Evolutionary conservation across 2,888 invertebrate species (phyloP).

Genomic region (Rosalia funebris): DNA sequence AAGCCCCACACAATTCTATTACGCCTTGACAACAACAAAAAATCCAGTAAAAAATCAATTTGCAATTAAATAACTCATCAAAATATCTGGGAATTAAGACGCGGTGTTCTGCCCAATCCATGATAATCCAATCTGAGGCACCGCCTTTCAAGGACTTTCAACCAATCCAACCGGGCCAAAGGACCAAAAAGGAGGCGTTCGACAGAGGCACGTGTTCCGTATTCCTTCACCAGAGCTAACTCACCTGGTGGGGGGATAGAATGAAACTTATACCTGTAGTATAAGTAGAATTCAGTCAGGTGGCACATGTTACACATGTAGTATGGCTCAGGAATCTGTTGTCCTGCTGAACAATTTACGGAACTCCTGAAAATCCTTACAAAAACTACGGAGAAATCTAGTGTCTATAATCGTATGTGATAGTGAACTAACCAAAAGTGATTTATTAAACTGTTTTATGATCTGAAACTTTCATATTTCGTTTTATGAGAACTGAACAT

Average conservation of each 20-base stretch:
- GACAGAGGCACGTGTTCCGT: slow-evolving; percentile 51
- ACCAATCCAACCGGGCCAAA: slow-evolving; percentile 35
- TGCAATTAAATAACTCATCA: slow-evolving; percentile 51
- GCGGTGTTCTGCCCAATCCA: slow-evolving; percentile 39
- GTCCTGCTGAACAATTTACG: slow-evolving; percentile 14
- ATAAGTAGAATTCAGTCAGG: slow-evolving; percentile 55
- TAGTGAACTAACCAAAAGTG: slow-evolving; percentile 6
- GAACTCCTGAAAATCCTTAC: slow-evolving; percentile 2
- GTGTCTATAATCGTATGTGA: not conserved
- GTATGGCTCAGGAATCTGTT: slow-evolving; percentile 29
- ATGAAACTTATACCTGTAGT: slow-evolving; percentile 53
- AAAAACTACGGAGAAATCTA: not conserved
- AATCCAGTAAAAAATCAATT: slow-evolving; percentile 46
- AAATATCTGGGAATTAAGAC: slow-evolving; percentile 44
- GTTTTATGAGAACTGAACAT: not conserved
- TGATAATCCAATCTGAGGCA: slow-evolving; percentile 30
- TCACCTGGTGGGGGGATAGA: slow-evolving; percentile 46
- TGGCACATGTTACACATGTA: slow-evolving; percentile 47
- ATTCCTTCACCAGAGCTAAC: slow-evolving; percentile 33
- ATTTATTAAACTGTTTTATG: not conserved
- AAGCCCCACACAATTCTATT: slow-evolving; percentile 12
- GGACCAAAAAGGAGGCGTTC: slow-evolving; percentile 16
- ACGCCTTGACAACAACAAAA: slow-evolving; percentile 30
- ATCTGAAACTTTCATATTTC: not conserved
- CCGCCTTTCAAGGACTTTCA: slow-evolving; percentile 28